Evolutionary conservation across 2,113 vertebrate species (phyloP).

Genomic region (Bubalus kerabau): DNA sequence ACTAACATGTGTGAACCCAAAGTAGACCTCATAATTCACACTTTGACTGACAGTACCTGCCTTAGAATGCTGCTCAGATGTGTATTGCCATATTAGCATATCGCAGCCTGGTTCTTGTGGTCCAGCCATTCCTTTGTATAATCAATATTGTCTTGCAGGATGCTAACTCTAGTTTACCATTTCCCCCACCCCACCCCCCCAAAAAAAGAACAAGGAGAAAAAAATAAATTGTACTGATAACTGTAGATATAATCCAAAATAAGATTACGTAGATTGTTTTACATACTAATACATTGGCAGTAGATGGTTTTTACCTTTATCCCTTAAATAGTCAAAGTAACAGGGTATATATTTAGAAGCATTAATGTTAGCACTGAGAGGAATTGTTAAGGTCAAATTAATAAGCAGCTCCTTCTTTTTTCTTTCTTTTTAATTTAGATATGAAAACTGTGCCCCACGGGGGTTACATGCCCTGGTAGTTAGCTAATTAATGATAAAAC

Average conservation of each 20-base stretch:
- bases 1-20: background rate
- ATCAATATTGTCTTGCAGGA: background rate
- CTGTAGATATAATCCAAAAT: background rate
- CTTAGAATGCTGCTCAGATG: background rate
- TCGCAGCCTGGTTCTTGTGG: background rate
- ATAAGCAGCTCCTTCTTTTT: background rate
- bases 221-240: background rate
- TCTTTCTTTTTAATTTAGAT: background rate
- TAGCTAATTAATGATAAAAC: background rate
- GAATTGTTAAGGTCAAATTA: background rate
- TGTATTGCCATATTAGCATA: background rate
- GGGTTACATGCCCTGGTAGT: background rate
- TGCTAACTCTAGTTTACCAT: background rate
- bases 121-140: background rate
- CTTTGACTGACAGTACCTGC: background rate
- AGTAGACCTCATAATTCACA: background rate
- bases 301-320: background rate
- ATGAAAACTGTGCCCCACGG: background rate
- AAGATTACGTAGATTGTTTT: background rate
- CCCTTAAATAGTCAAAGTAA: background rate
- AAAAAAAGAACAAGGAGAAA: background rate
- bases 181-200: background rate
- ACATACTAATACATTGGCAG: background rate
- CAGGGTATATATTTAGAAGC: background rate
- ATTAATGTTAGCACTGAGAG: background rate